These are phyloP conservation scores for Eumaeus atala DNA, from an alignment of 1,140 invertebrate species.

Conservation along the genomic window DNA sequence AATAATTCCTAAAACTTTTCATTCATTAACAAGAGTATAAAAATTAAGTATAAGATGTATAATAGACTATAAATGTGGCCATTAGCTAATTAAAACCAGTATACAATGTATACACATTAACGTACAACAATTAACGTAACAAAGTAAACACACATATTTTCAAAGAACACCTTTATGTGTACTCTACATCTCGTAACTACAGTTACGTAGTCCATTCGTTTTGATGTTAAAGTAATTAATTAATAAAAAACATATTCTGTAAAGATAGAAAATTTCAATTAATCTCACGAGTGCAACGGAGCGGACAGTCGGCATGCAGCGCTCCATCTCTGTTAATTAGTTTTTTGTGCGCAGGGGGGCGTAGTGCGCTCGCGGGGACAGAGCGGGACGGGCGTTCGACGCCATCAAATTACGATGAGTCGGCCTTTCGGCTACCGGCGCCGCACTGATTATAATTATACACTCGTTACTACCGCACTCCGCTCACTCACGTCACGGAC, in stretches of 20 bases:
- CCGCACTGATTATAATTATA: slow-evolving; percentile 63
- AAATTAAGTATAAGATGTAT: too few relatives aligned
- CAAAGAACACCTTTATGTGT: too few relatives aligned
- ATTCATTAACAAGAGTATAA: too few relatives aligned
- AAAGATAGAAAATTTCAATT: slow-evolving; percentile 37
- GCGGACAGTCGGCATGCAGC: slow-evolving; percentile 28
- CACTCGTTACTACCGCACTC: slow-evolving; percentile 70
- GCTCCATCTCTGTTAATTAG: slow-evolving; percentile 68
- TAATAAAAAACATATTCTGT: slow-evolving; percentile 21
- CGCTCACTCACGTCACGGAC: background rate
- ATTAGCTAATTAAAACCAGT: too few relatives aligned
- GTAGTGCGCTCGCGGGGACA: background rate
- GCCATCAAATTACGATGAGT: slow-evolving; percentile 73
- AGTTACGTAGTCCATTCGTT: too few relatives aligned
- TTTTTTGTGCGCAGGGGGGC: slow-evolving; percentile 60
- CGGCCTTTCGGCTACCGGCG: slow-evolving; percentile 67
- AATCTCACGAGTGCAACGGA: slow-evolving; percentile 46
- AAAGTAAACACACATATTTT: too few relatives aligned
- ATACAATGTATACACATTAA: too few relatives aligned
- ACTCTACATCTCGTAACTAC: too few relatives aligned
- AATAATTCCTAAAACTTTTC: too few relatives aligned
- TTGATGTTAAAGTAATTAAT: slow-evolving; percentile 14
- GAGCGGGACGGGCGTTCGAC: slow-evolving; percentile 53
- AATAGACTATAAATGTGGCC: too few relatives aligned
- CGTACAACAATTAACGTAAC: too few relatives aligned